Percentiles rank a stretch among this genome's conserved stretches.
Conservation (phyloP, 2,113 vertebrate genomes). For the Budorcas taxicolor region DNA sequence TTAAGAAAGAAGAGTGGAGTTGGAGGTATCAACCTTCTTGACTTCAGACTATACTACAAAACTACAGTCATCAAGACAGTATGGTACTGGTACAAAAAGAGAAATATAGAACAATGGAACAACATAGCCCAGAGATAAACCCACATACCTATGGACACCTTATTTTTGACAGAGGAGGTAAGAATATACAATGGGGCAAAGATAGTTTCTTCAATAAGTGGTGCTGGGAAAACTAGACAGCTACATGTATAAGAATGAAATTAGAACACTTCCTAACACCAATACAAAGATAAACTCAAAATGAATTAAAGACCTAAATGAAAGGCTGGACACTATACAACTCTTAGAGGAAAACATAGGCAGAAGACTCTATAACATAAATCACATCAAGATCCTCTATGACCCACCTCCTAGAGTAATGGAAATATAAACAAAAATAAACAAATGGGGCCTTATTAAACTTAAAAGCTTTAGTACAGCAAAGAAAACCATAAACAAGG, state of each 20-base stretch:
- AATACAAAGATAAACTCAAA: background rate
- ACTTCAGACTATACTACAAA: background rate
- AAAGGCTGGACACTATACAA: background rate
- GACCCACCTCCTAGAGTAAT: background rate
- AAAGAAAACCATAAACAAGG: background rate
- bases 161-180: background rate
- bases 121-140: background rate
- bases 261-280: background rate
- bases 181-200: background rate
- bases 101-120: background rate
- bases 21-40: background rate
- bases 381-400: background rate
- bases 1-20: background rate
- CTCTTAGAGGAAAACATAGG: background rate
- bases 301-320: background rate
- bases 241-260: background rate
- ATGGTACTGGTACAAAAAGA: background rate
- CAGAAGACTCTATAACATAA: background rate
- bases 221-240: background rate
- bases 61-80: background rate
- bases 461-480: background rate
- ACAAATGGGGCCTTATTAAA: background rate
- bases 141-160: background rate
- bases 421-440: background rate
- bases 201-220: background rate